Evolutionary conservation across 2,113 vertebrate species (phyloP).

Genomic region (Pao palembangensis): DNA sequence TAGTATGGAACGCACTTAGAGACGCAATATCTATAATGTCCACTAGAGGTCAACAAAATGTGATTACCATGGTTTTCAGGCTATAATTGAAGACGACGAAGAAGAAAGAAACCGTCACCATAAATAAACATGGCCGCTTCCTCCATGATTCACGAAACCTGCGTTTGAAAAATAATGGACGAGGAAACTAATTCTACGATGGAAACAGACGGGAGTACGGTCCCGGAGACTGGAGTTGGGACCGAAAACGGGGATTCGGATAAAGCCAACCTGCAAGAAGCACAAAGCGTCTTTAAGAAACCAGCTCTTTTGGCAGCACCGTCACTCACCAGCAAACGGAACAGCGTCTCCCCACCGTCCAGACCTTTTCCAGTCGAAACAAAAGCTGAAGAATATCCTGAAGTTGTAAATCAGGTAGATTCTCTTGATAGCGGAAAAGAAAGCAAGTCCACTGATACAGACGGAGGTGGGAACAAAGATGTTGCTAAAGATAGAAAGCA

Average conservation of each 20-base stretch:
- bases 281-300: slow-evolving; percentile 70
- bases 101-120: slow-evolving; percentile 34
- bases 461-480: not conserved
- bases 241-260: not conserved
- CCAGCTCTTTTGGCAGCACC: slow-evolving; percentile 63
- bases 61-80: not conserved
- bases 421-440: not conserved
- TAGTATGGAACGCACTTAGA: no score
- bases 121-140: slow-evolving; percentile 67
- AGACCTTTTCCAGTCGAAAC: slow-evolving; percentile 7
- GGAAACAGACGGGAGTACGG: slow-evolving; percentile 22
- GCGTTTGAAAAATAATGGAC: slow-evolving; percentile 3
- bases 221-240: not conserved
- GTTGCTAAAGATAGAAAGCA: not conserved
- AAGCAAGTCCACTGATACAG: not conserved
- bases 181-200: slow-evolving; percentile 22
- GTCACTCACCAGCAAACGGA: slow-evolving; percentile 47
- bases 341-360: slow-evolving; percentile 12
- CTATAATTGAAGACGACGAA: not conserved
- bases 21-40: not conserved
- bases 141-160: slow-evolving; percentile 1
- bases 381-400: not conserved
- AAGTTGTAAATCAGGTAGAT: not conserved
- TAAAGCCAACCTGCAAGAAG: not conserved
- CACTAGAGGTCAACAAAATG: not conserved